These are phyloP conservation scores for Trachymyrmex septentrionalis DNA, from an alignment of 1,140 invertebrate species.

Conservation along the genomic window DNA sequence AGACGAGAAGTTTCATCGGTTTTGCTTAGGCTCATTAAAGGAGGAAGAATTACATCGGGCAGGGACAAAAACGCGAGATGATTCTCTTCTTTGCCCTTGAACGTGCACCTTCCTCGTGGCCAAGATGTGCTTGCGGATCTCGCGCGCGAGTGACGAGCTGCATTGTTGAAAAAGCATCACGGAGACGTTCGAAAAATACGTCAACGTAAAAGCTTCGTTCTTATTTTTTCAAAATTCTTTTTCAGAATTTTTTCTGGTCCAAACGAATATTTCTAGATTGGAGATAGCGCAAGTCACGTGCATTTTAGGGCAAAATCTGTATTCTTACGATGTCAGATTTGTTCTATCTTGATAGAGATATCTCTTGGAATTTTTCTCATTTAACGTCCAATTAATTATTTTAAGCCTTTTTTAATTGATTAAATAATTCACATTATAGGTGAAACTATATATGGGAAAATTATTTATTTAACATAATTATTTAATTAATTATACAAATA, in stretches of 20 bases:
- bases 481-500: background rate
- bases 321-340: background rate
- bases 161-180: background rate
- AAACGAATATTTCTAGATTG: background rate
- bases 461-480: background rate
- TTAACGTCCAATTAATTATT: background rate
- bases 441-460: background rate
- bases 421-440: background rate
- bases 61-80: background rate
- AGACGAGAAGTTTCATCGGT: background rate
- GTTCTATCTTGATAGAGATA: background rate
- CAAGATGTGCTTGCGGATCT: constrained; percentile 21
- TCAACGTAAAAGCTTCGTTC: background rate
- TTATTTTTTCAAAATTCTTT: background rate
- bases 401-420: background rate
- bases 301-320: background rate
- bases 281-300: background rate
- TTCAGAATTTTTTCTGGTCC: background rate
- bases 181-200: background rate
- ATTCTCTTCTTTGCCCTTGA: constrained; percentile 15
- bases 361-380: background rate
- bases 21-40: background rate
- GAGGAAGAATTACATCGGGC: background rate
- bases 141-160: background rate
- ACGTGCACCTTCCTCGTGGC: constrained; percentile 14